These are phyloP conservation scores for Cepphus grylle DNA, from an alignment of 2,113 vertebrate genomes.

Conservation along the genomic window DNA sequence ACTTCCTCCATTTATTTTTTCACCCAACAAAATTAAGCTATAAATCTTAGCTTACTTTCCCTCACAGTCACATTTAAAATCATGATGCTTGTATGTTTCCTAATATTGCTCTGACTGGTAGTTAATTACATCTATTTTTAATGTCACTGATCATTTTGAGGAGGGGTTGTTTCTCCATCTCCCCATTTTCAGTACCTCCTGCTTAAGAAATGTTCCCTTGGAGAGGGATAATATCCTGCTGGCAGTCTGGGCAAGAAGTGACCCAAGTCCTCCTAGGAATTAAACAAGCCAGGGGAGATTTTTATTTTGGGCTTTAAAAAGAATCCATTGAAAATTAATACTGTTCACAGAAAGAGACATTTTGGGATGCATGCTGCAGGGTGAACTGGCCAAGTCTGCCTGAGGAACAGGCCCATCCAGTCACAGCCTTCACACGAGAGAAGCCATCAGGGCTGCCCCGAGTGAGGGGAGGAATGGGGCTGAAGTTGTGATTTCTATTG, in stretches of 20 bases:
- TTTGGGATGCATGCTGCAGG: neutral
- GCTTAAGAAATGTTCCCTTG: neutral
- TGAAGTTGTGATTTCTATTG: neutral
- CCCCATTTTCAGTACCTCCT: neutral
- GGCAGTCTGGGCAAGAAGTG: neutral
- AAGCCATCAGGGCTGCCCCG: fast-evolving
- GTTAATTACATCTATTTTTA: neutral
- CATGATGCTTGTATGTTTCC: neutral
- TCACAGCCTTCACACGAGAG: neutral
- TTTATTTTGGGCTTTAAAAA: neutral
- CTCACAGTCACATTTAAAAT: neutral
- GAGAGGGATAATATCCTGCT: neutral
- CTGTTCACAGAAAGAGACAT: neutral
- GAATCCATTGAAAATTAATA: neutral
- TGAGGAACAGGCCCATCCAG: neutral
- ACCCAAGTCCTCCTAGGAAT: neutral
- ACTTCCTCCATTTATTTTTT: neutral
- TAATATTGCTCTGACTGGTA: neutral
- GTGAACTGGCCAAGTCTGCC: fast-evolving
- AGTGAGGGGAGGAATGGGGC: neutral
- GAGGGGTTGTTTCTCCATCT: neutral
- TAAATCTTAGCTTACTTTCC: neutral
- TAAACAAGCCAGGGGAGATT: neutral
- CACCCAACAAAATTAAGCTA: neutral
- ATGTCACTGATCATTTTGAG: neutral